These are phyloP conservation scores for Vulpes lagopus DNA, from an alignment of 2,113 vertebrate species.

Conservation along the genomic window DNA sequence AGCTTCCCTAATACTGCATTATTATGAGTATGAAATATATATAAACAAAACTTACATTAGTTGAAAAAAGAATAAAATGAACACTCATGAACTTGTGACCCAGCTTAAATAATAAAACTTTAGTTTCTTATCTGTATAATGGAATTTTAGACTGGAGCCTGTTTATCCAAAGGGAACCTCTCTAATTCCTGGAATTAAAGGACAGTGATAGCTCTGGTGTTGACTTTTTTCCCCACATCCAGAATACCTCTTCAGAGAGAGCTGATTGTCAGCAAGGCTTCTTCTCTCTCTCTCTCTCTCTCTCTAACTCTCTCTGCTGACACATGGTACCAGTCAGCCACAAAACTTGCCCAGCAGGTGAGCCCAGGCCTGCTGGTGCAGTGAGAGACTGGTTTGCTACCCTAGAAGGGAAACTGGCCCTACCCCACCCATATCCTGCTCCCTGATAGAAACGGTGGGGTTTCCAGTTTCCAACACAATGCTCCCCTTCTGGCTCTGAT, in stretches of 20 bases:
- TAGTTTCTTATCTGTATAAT: background rate
- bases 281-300: background rate
- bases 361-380: background rate
- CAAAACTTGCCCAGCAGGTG: constrained; percentile 4
- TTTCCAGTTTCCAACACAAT: background rate
- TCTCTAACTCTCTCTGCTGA: background rate
- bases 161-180: background rate
- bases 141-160: constrained; percentile 15
- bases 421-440: background rate
- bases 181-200: constrained; percentile 22
- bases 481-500: constrained; percentile 54
- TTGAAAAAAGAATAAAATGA: constrained; percentile 11
- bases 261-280: background rate
- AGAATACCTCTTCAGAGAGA: background rate
- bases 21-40: background rate
- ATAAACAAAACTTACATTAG: background rate
- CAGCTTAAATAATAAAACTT: constrained; percentile 1
- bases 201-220: background rate
- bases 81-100: background rate
- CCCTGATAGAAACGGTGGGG: background rate
- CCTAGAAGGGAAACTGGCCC: background rate
- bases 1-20: background rate
- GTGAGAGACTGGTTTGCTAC: background rate
- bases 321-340: background rate
- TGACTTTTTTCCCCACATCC: background rate